These are phyloP conservation scores for Thamnophis sirtalis DNA, from an alignment of 2,113 vertebrate genomes.

Conservation along the genomic window DNA sequence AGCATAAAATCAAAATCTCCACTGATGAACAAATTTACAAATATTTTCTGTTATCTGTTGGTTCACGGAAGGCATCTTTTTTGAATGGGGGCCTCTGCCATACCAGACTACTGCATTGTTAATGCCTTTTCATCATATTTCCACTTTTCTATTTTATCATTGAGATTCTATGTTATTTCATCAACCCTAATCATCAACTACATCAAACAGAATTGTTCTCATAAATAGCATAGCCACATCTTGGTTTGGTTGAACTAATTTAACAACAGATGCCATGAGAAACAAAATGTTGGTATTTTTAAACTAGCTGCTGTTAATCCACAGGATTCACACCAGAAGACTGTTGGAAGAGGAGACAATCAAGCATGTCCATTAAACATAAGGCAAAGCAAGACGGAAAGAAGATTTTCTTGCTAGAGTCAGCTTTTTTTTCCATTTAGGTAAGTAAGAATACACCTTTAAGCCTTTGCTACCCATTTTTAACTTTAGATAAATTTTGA, in stretches of 20 bases:
- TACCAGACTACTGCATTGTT: background rate
- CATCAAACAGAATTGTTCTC: fast-evolving
- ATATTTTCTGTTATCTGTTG: background rate
- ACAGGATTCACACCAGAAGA: constrained; percentile 9
- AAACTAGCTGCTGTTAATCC: background rate
- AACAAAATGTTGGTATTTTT: background rate
- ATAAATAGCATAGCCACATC: background rate
- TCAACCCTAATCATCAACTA: background rate
- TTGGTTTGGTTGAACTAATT: background rate
- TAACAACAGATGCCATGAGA: background rate
- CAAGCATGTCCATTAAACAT: constrained; percentile 20
- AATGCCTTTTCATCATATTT: background rate
- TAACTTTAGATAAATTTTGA: background rate
- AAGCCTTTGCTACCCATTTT: constrained; percentile 17
- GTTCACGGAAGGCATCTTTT: background rate
- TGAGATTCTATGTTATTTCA: background rate
- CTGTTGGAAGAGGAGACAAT: background rate
- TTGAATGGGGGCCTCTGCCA: background rate
- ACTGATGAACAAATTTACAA: background rate
- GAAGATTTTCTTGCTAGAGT: constrained; percentile 33
- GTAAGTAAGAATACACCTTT: constrained; percentile 5
- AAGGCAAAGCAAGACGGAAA: constrained; percentile 42
- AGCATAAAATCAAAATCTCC: background rate
- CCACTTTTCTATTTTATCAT: background rate
- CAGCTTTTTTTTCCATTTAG: background rate